Conservation (phyloP, 2,113 vertebrate species). For the Tricholaema leucomelas region DNA sequence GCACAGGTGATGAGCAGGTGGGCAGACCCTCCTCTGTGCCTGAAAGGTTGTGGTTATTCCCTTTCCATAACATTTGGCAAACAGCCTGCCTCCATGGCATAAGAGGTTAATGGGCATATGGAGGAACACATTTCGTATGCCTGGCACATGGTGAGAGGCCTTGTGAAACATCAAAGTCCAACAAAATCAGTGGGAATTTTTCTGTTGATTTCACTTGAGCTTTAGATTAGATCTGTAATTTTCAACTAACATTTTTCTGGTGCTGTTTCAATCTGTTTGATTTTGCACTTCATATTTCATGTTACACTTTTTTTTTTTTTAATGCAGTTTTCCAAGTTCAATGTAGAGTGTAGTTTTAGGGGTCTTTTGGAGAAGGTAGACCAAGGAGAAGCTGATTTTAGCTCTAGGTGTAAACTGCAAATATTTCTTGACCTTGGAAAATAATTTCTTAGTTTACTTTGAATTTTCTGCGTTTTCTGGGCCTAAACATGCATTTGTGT, state of each 20-base stretch:
- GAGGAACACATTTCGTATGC: background rate
- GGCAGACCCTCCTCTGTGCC: background rate
- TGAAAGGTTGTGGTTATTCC: background rate
- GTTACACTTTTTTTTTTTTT: background rate
- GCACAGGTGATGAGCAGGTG: rapidly evolving
- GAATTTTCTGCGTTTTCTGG: background rate
- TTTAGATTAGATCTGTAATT: constrained; percentile 61
- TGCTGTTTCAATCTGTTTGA: background rate
- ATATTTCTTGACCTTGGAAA: background rate
- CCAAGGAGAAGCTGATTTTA: background rate
- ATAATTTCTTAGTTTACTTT: background rate
- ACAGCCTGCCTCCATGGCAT: background rate
- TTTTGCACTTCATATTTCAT: background rate
- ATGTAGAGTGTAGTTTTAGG: background rate
- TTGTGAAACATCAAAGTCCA: background rate
- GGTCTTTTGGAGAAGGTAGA: background rate
- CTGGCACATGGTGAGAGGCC: background rate
- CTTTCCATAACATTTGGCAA: background rate
- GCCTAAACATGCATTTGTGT: background rate
- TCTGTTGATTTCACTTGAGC: constrained; percentile 46
- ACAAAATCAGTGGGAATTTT: constrained; percentile 1
- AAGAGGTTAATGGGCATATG: background rate
- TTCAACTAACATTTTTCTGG: background rate
- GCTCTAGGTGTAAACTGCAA: background rate
- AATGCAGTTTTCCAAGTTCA: background rate